Percentiles rank a stretch among this genome's conserved stretches.
Conservation (phyloP, 2,113 vertebrate species). For the Laticauda colubrina region DNA sequence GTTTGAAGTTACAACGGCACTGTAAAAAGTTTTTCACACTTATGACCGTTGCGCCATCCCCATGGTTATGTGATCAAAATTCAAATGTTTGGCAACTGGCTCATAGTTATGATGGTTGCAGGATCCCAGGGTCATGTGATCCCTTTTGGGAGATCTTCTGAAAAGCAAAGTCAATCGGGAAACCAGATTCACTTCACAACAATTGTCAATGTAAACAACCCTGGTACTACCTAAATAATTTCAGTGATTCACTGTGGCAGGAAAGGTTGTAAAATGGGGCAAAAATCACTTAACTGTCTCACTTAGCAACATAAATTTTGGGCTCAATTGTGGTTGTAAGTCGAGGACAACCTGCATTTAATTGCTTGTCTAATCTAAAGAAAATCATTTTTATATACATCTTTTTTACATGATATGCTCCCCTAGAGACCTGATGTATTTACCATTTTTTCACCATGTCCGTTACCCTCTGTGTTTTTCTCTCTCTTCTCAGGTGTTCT, state of each 20-base stretch:
- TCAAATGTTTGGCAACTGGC: background rate
- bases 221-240: background rate
- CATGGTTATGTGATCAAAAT: background rate
- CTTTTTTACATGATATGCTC: slow-evolving; percentile 67
- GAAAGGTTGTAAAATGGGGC: background rate
- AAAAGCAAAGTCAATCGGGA: background rate
- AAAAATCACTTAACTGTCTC: background rate
- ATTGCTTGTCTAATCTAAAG: slow-evolving; percentile 52
- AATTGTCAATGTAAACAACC: background rate
- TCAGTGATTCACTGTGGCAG: background rate
- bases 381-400: slow-evolving; percentile 70
- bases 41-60: background rate
- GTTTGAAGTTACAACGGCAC: background rate
- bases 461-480: slow-evolving; percentile 79
- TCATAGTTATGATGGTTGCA: background rate
- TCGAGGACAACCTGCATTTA: background rate
- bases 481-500: slow-evolving; percentile 93
- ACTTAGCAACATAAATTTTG: background rate
- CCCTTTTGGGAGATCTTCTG: background rate
- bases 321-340: background rate
- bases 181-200: background rate
- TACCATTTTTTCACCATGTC: slow-evolving; percentile 78
- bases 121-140: background rate
- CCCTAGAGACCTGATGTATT: slow-evolving; percentile 73
- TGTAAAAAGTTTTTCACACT: background rate